These are phyloP conservation scores for Phytoseiulus persimilis DNA, from an alignment of 2,888 invertebrate species.

Conservation along the genomic window DNA sequence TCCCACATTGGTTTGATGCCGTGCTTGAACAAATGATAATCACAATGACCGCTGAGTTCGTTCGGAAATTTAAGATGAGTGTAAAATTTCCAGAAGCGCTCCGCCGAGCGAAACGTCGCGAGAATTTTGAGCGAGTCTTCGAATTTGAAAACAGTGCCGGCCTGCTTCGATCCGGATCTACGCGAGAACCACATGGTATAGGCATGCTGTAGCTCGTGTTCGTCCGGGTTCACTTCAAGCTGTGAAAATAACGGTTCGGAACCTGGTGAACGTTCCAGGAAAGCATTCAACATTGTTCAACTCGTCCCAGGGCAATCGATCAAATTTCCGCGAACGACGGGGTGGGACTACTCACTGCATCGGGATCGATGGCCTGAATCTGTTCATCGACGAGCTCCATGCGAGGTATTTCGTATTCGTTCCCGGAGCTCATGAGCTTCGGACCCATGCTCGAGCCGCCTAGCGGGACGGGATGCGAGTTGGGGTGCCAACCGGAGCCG, in stretches of 20 bases:
- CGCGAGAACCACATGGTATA: conserved; percentile 85
- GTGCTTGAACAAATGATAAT: conserved; percentile 92
- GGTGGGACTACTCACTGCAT: too few relatives aligned
- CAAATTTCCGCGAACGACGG: too few relatives aligned
- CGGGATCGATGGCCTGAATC: conserved; percentile 15
- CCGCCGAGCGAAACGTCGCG: conserved; percentile 59
- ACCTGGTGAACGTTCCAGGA: too few relatives aligned
- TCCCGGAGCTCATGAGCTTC: background rate
- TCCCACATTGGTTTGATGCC: conserved; percentile 99
- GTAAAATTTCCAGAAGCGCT: conserved; percentile 96
- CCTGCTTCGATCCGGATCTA: conserved; percentile 58
- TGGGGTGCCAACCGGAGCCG: background rate
- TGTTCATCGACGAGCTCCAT: conserved; percentile 26
- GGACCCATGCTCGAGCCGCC: background rate
- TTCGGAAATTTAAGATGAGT: conserved; percentile 80
- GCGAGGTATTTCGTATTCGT: conserved; percentile 1
- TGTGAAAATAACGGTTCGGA: background rate
- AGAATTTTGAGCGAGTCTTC: conserved; percentile 77
- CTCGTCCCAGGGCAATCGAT: too few relatives aligned
- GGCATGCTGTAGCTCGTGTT: conserved; percentile 83
- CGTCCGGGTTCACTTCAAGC: conserved; percentile 56
- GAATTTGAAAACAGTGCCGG: conserved; percentile 56
- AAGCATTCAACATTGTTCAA: too few relatives aligned
- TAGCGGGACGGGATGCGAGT: background rate
- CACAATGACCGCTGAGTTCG: conserved; percentile 78